Conservation (phyloP, 2,797 vertebrate genomes). For the Monodelphis domestica region DNA sequence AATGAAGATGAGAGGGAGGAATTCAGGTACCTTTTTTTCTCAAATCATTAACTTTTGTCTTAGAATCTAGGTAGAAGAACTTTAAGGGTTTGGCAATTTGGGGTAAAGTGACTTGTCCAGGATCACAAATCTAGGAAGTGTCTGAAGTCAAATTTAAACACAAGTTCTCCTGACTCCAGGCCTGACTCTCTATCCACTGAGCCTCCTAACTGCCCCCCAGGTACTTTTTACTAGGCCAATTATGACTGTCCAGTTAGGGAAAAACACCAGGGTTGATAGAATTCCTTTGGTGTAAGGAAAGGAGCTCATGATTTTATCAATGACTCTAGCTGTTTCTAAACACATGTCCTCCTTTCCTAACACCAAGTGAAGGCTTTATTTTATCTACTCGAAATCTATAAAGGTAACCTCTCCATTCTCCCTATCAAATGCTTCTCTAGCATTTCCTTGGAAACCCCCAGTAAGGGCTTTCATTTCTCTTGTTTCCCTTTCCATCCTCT, state of each 20-base stretch:
- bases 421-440: not conserved
- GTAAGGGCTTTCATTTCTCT: not conserved
- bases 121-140: no score
- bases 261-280: not conserved
- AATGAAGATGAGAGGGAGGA: not conserved
- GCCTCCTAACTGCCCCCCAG: no score
- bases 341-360: not conserved
- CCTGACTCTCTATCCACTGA: no score
- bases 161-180: no score
- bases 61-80: no score
- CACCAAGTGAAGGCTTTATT: not conserved
- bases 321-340: not conserved
- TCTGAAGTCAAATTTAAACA: no score
- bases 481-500: not conserved
- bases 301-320: not conserved
- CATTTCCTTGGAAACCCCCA: not conserved
- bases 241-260: not conserved
- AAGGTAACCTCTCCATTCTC: not conserved
- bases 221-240: not conserved
- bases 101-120: no score
- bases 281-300: not conserved
- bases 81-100: no score
- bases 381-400: not conserved
- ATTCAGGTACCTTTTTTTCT: not conserved
- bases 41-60: no score